These are phyloP conservation scores for Drosophila bunnanda DNA, from an alignment of 2,888 invertebrate species.

Conservation along the genomic window DNA sequence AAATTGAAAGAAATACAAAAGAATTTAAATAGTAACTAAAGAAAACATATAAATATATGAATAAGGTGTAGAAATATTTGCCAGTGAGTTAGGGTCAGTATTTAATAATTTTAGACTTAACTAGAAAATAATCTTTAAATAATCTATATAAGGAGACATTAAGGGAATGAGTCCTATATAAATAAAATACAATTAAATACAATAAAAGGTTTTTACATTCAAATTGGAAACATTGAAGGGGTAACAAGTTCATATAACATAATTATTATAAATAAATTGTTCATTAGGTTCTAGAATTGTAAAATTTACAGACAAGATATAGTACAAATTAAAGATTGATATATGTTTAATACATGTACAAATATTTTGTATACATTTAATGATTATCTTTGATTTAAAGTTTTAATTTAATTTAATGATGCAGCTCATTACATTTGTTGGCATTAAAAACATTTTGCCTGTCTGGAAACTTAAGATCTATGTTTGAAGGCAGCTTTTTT, in stretches of 20 bases:
- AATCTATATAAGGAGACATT: background rate
- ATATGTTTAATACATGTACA: no score
- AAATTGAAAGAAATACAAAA: background rate
- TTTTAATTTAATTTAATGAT: slow-evolving; percentile 16
- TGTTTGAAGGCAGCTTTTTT: background rate
- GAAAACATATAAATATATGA: fast-evolving
- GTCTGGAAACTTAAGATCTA: slow-evolving; percentile 12
- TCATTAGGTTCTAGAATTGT: no score
- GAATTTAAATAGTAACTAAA: background rate
- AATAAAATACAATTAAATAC: background rate
- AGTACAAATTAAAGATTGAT: background rate
- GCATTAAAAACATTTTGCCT: background rate
- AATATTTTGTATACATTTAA: background rate
- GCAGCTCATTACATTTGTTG: slow-evolving; percentile 1
- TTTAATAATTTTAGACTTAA: background rate
- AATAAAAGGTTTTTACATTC: no score
- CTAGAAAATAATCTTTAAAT: background rate
- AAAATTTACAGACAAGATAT: background rate
- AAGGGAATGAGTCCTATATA: background rate
- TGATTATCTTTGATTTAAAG: background rate
- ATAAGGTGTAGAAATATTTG: no score
- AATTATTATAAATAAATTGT: no score
- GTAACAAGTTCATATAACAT: no score
- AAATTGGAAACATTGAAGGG: no score
- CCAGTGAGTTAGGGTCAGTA: no score